These are phyloP conservation scores for Etheostoma perlongum DNA, from an alignment of 2,797 vertebrate species.

Conservation along the genomic window DNA sequence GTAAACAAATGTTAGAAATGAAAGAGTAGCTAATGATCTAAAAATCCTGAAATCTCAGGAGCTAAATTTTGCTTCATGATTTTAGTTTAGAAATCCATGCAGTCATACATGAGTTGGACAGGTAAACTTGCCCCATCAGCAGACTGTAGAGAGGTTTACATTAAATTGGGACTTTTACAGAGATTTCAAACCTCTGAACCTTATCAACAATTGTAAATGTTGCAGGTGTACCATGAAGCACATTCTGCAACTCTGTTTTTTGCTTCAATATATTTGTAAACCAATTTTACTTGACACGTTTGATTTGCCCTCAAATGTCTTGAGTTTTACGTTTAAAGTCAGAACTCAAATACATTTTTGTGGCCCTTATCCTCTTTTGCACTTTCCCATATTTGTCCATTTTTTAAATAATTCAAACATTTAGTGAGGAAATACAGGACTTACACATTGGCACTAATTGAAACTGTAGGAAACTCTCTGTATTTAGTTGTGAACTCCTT, in stretches of 20 bases:
- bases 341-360: too few species aligned
- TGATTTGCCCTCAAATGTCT: background rate
- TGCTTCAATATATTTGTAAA: background rate
- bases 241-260: background rate
- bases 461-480: constrained; percentile 8
- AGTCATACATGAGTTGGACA: background rate
- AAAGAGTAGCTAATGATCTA: background rate
- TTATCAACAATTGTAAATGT: background rate
- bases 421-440: background rate
- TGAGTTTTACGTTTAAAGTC: too few species aligned
- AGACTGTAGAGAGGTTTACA: background rate
- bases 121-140: background rate
- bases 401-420: background rate
- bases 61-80: constrained; percentile 10
- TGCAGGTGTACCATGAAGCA: background rate
- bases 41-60: constrained; percentile 4
- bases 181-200: background rate
- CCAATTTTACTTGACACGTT: background rate
- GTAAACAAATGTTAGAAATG: background rate
- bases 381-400: background rate
- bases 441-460: background rate
- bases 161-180: constrained; percentile 2
- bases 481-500: background rate
- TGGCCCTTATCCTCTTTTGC: too few species aligned
- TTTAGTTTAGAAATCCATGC: constrained; percentile 17